These are phyloP conservation scores for Thymelicus sylvestris DNA, from an alignment of 2,888 invertebrate species.

Conservation along the genomic window DNA sequence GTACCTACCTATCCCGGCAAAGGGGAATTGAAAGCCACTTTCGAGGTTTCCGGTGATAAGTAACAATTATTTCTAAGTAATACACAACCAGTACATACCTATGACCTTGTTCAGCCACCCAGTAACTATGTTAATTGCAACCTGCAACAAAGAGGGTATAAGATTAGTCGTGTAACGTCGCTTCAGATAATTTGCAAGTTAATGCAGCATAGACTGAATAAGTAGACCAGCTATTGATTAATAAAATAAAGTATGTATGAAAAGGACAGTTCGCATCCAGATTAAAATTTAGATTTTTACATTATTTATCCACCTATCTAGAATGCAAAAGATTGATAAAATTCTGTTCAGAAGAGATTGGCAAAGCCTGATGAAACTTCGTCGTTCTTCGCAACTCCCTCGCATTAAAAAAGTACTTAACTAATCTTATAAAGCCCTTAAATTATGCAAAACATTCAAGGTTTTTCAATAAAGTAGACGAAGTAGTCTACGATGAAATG, in stretches of 20 bases:
- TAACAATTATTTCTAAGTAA: not conserved
- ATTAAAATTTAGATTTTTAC: too few species aligned
- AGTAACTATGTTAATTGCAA: conserved; percentile 61
- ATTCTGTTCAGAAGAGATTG: too few species aligned
- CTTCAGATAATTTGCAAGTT: conserved; percentile 7
- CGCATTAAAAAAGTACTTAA: too few species aligned
- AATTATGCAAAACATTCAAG: too few species aligned
- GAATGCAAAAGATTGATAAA: too few species aligned
- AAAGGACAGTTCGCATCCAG: too few species aligned
- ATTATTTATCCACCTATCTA: too few species aligned
- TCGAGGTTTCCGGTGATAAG: not conserved
- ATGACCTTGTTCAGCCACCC: conserved; percentile 76
- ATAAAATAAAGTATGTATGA: not conserved
- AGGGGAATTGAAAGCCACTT: not conserved
- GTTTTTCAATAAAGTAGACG: too few species aligned
- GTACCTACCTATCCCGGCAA: not conserved
- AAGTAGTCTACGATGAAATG: too few species aligned
- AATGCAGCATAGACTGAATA: not conserved
- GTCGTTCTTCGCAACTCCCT: too few species aligned
- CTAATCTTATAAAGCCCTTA: too few species aligned
- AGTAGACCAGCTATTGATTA: not conserved
- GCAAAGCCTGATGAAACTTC: too few species aligned
- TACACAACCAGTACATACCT: conserved; percentile 54
- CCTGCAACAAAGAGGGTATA: conserved; percentile 61
- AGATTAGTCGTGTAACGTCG: conserved; percentile 11